Base-by-base conservation (phyloP, 2,888 invertebrate species). In the Branchipolynoe longqiensis region DNA sequence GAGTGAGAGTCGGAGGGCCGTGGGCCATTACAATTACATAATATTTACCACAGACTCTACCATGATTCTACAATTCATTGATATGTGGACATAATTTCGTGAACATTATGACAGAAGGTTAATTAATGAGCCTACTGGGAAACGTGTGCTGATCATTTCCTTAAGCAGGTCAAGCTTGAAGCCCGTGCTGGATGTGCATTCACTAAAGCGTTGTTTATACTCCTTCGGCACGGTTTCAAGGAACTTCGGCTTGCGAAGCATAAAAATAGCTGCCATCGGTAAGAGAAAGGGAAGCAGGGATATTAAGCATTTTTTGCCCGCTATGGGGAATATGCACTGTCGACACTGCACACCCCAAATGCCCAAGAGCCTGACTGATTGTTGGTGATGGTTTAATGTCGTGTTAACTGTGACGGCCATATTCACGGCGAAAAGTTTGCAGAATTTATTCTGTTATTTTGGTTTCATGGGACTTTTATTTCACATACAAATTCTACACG, bases 171-270 rank as follows among this genome's bases (percentile, higher is more conserved):
- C 28, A 0, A 84, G 33, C 58, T 86, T 86, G 14, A n/a, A 12
- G 28, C 62, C 81, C 0, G 84, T 82, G 6, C 84, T 64, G 4
- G 56, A 22, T 18, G 73, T 48, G 14, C 64, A 62, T 22, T 87
- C 87, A 18, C 78, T 41, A 56, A 87, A 87, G 22, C 25, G 36
- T 48, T 81, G 59, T 33, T 73, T 38, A 25, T 38, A 54, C 33
- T 87, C 84, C 69, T 86, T 84, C 62, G 86, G 86, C 8, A 84
- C 54, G 3, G 22, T 25, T 12, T 86, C 83, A 12, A 86, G 31
- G 69, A 86, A 86, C 2, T 6, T 28, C 4, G 69, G 40, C n/a
- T 86, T 41, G 12, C 86, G 62, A 6, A 84, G 69, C 69, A 86
- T 36, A 48, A 86, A 86, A 25, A 86, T 14, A 4, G 86, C 86